These are phyloP conservation scores for Calycopis cecrops DNA, from an alignment of 1,140 invertebrate genomes.

Conservation along the genomic window DNA sequence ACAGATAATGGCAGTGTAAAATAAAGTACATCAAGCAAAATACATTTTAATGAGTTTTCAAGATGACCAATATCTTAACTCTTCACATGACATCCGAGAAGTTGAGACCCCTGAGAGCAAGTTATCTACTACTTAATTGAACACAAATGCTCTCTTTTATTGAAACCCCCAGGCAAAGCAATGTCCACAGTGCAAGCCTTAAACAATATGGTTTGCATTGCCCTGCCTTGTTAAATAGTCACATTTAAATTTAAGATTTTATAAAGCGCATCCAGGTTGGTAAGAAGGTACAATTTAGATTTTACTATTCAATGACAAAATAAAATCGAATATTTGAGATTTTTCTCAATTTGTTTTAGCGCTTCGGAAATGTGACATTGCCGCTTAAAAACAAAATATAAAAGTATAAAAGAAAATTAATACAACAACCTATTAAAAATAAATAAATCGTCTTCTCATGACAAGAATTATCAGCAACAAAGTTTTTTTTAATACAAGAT, in stretches of 20 bases:
- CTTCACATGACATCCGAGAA: conserved; percentile 68
- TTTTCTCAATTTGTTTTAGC: neutral
- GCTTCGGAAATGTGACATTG: conserved; percentile 33
- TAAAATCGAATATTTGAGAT: no score
- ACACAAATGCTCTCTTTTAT: conserved; percentile 47
- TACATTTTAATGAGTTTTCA: neutral
- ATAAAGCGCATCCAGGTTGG: conserved; percentile 5
- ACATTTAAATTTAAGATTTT: conserved; percentile 34
- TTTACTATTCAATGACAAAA: neutral
- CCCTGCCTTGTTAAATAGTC: conserved; percentile 51
- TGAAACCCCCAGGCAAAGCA: conserved; percentile 46
- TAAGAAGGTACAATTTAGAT: neutral
- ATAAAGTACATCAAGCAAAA: neutral
- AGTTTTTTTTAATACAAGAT: conserved; percentile 2
- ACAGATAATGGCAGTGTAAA: neutral
- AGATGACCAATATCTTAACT: conserved; percentile 34
- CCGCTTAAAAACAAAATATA: conserved; percentile 34
- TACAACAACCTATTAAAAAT: conserved; percentile 14
- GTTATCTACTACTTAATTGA: conserved; percentile 29
- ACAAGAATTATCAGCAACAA: conserved; percentile 1
- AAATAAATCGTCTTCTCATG: conserved; percentile 11
- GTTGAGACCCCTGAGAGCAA: conserved; percentile 57
- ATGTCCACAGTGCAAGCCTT: conserved; percentile 55
- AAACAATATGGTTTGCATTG: conserved; percentile 49
- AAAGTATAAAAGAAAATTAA: conserved; percentile 13